Evolutionary conservation across 2,113 vertebrate genomes (phyloP).

Genomic region (Ctenomys sociabilis): DNA sequence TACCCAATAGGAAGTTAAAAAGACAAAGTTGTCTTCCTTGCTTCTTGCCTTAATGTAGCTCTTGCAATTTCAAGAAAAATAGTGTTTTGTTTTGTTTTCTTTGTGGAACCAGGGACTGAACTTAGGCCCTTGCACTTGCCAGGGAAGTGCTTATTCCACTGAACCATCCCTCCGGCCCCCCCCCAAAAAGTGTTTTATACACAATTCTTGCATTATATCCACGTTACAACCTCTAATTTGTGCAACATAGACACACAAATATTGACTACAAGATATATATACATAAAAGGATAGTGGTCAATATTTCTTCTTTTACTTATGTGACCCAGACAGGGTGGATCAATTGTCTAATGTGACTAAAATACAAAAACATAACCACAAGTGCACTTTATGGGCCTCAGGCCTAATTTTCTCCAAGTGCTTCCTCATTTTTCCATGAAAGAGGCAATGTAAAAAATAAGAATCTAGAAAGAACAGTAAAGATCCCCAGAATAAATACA

Average conservation of each 20-base stretch:
- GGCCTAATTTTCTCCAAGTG: not conserved
- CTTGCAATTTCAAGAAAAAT: slow-evolving; percentile 22
- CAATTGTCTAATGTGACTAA: not conserved
- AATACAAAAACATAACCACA: not conserved
- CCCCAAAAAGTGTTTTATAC: not conserved
- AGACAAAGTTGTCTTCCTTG: not conserved
- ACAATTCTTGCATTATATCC: slow-evolving; percentile 17
- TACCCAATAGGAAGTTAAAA: not conserved
- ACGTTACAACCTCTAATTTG: slow-evolving; percentile 4
- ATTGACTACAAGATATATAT: not conserved
- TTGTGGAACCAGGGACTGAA: too few species aligned
- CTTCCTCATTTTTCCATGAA: not conserved
- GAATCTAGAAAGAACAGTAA: slow-evolving; percentile 22
- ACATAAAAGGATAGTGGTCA: not conserved
- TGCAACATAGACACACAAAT: not conserved
- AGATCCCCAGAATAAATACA: not conserved
- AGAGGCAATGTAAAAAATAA: not conserved
- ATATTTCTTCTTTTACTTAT: not conserved
- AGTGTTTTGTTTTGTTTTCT: too few species aligned
- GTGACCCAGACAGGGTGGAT: not conserved
- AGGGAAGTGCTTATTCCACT: too few species aligned
- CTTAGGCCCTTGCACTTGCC: too few species aligned
- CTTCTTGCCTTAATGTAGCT: not conserved
- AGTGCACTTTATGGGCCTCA: not conserved
- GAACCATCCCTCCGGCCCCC: too few species aligned